Evolutionary conservation across 1,140 invertebrate species (phyloP).

Genomic region (Bombus superbus): DNA sequence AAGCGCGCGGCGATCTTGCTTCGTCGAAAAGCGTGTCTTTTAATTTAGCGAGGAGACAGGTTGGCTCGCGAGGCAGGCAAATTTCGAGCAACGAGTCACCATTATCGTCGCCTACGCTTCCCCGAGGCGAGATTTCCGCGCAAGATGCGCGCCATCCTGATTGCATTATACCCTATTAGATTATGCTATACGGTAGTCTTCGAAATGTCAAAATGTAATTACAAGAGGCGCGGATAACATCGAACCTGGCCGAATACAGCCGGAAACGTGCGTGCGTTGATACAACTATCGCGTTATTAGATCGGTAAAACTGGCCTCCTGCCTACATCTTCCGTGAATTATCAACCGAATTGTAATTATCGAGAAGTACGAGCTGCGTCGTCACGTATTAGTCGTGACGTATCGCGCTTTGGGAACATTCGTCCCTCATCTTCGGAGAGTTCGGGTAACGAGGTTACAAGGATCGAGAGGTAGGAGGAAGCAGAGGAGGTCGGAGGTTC

Average conservation of each 20-base stretch:
- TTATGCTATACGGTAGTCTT: conserved; percentile 34
- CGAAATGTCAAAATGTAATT: conserved; percentile 55
- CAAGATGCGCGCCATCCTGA: conserved; percentile 24
- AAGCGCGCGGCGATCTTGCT: neutral
- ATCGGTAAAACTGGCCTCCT: conserved; percentile 49
- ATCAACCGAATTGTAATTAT: conserved; percentile 78
- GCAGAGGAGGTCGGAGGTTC: conserved; percentile 43
- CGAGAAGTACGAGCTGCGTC: conserved; percentile 70
- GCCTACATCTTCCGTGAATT: conserved; percentile 56
- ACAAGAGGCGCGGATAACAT: conserved; percentile 48
- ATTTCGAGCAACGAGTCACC: conserved; percentile 27
- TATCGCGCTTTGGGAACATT: conserved; percentile 69
- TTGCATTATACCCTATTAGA: conserved; percentile 38
- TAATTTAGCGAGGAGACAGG: neutral
- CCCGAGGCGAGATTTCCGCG: conserved; percentile 17
- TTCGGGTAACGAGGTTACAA: conserved; percentile 73
- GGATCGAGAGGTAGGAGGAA: conserved; percentile 61
- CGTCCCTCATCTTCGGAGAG: conserved; percentile 67
- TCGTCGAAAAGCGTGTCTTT: neutral
- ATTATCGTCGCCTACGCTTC: conserved; percentile 5
- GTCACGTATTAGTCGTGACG: conserved; percentile 69
- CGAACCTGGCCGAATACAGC: conserved; percentile 8
- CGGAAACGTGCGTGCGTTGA: conserved; percentile 61
- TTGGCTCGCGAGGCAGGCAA: neutral
- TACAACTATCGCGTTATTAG: conserved; percentile 42